These are phyloP conservation scores for Mystacides longicornis DNA, from an alignment of 2,888 invertebrate genomes.

Conservation along the genomic window DNA sequence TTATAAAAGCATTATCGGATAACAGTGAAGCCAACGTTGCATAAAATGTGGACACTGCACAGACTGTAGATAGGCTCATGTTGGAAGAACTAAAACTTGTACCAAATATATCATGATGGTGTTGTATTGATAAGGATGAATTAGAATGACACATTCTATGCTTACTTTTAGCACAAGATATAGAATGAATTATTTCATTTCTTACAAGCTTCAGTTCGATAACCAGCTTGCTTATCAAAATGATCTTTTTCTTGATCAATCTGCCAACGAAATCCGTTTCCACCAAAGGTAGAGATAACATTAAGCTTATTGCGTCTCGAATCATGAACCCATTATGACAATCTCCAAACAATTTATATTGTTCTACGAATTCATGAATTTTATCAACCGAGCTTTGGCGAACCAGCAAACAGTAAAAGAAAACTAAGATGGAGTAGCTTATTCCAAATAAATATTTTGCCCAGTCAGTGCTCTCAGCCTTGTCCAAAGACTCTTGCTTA, in stretches of 20 bases:
- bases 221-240: conserved; percentile 49
- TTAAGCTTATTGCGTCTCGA: conserved; percentile 47
- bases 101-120: conserved; percentile 54
- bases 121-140: conserved; percentile 45
- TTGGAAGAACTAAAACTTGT: conserved; percentile 38
- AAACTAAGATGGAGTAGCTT: conserved; percentile 51
- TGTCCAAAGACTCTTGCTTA: conserved; percentile 1
- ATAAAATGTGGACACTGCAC: conserved; percentile 52
- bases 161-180: conserved; percentile 43
- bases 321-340: conserved; percentile 52
- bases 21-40: conserved; percentile 45
- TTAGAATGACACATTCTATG: conserved; percentile 47
- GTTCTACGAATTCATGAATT: conserved; percentile 49
- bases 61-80: conserved; percentile 38
- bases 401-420: conserved; percentile 52
- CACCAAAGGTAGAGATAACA: conserved; percentile 44
- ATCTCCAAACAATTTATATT: conserved; percentile 52
- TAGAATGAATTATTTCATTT: conserved; percentile 49
- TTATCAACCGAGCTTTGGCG: conserved; percentile 48
- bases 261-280: conserved; percentile 37
- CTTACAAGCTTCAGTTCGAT: conserved; percentile 50
- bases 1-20: conserved; percentile 40
- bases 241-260: conserved; percentile 48
- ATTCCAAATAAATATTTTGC: conserved; percentile 55
- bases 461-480: conserved; percentile 41